Conservation (phyloP, 2,888 invertebrate genomes). For the Lasioglossum lativentre region DNA sequence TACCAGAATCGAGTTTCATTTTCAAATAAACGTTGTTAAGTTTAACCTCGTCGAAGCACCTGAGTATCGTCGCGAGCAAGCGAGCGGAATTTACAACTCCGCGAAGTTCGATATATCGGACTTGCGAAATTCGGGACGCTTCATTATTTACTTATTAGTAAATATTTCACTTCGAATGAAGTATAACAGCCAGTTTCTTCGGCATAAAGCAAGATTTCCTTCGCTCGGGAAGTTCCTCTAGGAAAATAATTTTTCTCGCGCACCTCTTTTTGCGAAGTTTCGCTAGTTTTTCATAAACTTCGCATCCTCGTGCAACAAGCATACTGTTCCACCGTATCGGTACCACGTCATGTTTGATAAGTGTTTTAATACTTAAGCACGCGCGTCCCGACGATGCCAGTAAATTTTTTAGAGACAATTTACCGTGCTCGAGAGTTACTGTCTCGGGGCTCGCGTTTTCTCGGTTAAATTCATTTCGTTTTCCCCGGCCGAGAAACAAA, state of each 20-base stretch:
- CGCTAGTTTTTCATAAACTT: background rate
- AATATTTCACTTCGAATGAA: too few relatives aligned
- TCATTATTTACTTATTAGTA: too few relatives aligned
- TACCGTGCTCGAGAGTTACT: background rate
- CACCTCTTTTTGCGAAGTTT: background rate
- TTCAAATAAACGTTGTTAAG: too few relatives aligned
- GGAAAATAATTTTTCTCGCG: background rate
- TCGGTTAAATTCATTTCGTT: conserved; percentile 24
- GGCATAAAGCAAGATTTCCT: background rate
- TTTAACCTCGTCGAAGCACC: too few relatives aligned
- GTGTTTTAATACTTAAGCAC: conserved; percentile 13
- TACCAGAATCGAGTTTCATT: too few relatives aligned
- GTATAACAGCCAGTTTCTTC: background rate
- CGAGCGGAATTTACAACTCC: too few relatives aligned
- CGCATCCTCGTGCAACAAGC: background rate
- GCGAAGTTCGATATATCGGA: too few relatives aligned
- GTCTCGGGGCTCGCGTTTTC: conserved; percentile 10
- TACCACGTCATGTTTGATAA: background rate
- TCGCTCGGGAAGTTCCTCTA: background rate
- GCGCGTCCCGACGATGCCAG: background rate
- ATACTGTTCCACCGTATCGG: background rate
- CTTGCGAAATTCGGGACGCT: too few relatives aligned
- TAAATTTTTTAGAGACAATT: conserved; percentile 13
- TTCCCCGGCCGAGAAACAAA: conserved; percentile 32
- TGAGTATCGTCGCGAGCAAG: too few relatives aligned